Evolutionary conservation across 2,113 vertebrate genomes (phyloP).

Genomic region (Origma solitaria): DNA sequence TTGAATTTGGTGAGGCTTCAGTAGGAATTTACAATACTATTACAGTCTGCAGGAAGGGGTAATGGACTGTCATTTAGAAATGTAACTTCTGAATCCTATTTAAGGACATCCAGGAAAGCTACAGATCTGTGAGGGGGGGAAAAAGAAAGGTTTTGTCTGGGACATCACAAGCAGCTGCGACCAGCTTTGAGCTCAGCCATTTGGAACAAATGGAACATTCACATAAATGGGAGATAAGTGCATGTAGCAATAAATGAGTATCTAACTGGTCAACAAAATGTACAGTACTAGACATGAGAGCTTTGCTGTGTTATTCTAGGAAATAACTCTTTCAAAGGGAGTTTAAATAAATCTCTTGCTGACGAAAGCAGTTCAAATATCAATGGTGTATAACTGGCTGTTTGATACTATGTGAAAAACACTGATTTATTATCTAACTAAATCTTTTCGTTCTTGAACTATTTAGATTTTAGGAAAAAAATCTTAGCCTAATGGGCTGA

Average conservation of each 20-base stretch:
- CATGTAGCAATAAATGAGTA: neutral
- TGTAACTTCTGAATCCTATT: neutral
- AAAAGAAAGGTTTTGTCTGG: neutral
- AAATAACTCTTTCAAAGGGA: neutral
- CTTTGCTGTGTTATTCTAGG: neutral
- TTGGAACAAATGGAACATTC: neutral
- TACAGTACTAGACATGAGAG: neutral
- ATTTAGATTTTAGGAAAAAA: neutral
- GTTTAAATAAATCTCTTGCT: neutral
- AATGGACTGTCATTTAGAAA: neutral
- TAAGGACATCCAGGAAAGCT: neutral
- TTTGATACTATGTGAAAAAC: neutral
- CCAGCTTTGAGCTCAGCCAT: neutral
- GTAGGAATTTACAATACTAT: neutral
- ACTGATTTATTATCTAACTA: neutral
- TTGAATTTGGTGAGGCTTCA: neutral
- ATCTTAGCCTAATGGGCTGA: neutral
- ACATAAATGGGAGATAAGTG: neutral
- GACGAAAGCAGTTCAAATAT: neutral
- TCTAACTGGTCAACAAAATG: neutral
- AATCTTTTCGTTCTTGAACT: neutral
- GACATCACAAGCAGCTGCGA: neutral
- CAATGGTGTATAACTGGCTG: neutral
- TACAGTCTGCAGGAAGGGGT: neutral
- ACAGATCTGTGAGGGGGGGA: rapidly evolving